Evolutionary conservation across 2,797 vertebrate species (phyloP).

Genomic region (Spheniscus humboldti): DNA sequence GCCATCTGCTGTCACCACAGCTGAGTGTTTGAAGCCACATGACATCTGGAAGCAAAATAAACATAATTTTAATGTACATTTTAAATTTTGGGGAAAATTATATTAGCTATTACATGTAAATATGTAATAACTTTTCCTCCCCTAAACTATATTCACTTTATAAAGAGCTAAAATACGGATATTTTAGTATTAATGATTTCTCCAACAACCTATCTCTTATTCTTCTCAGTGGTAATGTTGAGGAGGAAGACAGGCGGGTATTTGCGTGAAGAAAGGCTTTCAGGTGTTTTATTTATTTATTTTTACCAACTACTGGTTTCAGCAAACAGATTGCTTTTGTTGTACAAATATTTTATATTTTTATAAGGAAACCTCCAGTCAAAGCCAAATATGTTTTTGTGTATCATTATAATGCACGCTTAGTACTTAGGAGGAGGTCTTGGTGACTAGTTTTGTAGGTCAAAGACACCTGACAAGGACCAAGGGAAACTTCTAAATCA

Average conservation of each 20-base stretch:
- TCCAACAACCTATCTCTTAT: not conserved
- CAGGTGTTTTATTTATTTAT: not conserved
- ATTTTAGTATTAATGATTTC: not conserved
- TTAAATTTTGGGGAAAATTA: not conserved
- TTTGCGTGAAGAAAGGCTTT: not conserved
- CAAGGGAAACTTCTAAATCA: not conserved
- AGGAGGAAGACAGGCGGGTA: not conserved
- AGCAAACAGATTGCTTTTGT: not conserved
- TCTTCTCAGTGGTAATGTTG: not conserved
- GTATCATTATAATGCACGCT: not conserved
- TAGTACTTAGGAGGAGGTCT: not conserved
- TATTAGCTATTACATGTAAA: not conserved
- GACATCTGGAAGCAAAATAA: conserved; percentile 75
- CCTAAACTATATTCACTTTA: not conserved
- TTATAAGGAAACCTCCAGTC: not conserved
- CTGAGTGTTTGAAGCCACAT: conserved; percentile 85
- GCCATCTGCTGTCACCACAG: conserved; percentile 84
- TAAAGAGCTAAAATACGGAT: not conserved
- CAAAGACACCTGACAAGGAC: not conserved
- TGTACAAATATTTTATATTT: not conserved
- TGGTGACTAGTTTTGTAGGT: not conserved
- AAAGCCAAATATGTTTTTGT: not conserved
- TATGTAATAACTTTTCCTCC: not conserved
- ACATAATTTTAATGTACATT: not conserved
- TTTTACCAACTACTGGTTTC: not conserved